phyloP scores from a whole-genome alignment of 2,113 vertebrate species.

The Macrotus californicus region DNA sequence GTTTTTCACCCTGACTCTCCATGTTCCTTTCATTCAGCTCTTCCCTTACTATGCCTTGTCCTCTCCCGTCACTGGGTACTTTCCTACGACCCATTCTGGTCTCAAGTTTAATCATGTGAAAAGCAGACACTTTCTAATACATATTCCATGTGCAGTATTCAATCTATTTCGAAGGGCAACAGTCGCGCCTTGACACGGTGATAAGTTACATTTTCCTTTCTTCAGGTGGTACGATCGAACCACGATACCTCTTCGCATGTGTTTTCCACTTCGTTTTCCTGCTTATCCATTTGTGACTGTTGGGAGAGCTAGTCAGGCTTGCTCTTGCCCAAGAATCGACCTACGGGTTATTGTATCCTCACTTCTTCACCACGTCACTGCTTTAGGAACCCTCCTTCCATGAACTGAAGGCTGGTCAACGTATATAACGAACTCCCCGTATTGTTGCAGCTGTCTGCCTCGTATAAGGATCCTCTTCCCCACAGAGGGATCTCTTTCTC shows the following conservation, averaged over 20 bases:
- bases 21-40: neutral
- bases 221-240: neutral
- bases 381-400: neutral
- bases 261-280: neutral
- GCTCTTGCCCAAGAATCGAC: neutral
- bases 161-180: neutral
- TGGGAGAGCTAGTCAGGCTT: neutral
- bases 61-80: too few species aligned
- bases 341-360: neutral
- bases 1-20: neutral
- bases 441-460: neutral
- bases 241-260: neutral
- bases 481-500: neutral
- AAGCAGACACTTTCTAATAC: neutral
- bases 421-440: neutral
- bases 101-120: neutral
- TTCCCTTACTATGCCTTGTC: neutral
- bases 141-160: neutral
- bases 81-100: neutral
- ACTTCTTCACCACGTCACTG: neutral
- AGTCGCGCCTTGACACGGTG: neutral
- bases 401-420: neutral
- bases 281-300: neutral
- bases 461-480: neutral
- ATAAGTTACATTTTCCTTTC: neutral